Evolutionary conservation across 2,888 invertebrate genomes (phyloP), one percentile per base, ranked within the genome.

Genomic region (Tenthredo notha): DNA sequence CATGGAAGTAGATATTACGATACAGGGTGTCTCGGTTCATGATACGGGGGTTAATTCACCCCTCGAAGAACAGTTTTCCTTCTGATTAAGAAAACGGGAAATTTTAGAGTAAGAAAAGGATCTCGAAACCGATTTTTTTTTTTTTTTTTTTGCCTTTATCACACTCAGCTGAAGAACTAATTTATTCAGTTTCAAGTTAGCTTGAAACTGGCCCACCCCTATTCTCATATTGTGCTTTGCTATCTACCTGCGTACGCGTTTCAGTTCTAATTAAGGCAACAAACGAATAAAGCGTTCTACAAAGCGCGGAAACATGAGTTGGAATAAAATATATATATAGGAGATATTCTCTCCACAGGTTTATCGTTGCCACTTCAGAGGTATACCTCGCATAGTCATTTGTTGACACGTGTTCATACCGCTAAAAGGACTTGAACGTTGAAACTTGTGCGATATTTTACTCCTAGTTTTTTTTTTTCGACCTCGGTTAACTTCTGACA

Each of bases 201-300:
- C 40, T n/a, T 18, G 18, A 72, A 72, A 72, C 33, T 47, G 75
- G 47, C 21, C 75, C 47, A n/a, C n/a, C 47, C 47, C 47, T 47
- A 50, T 37, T 12, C n/a, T 29, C 72, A 9, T 40, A 40, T 72
- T 61, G 37, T 72, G 6, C 47, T 15, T 29, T 2, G 43, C 21
- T 75, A 29, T 43, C 43, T 25, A 40, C 21, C n/a, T 37, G 47
- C 40, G 25, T 75, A 75, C 47, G 29, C 29, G 29, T 77, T 77
- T 77, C 50, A 47, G 50, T 77, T 77, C 77, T 77, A 77, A 77
- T 77, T 54, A 77, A 50, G 54, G 77, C 33, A 54, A 75, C 75
- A 50, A 50, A 77, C 77, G 77, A 54, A 77, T 54, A 29, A 29
- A 12, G 47, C 29, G 47, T 29, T 29, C 25, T 54, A 77, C 50